These are phyloP conservation scores for Zoroaster sp. DNA, from an alignment of 53 echinoderm and acorn worm species.

Conservation along the genomic window DNA sequence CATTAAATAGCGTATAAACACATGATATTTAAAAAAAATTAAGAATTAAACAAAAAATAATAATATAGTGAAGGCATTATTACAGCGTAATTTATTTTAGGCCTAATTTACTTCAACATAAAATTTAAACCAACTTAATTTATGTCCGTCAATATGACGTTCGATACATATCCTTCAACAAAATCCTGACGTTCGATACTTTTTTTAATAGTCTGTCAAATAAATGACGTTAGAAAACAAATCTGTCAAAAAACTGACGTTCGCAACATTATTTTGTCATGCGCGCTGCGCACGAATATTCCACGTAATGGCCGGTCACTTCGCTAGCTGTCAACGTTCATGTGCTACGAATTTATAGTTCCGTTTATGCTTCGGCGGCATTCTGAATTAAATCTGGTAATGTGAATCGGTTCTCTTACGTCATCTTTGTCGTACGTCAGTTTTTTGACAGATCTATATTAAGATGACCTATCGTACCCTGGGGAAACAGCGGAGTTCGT, in stretches of 20 bases:
- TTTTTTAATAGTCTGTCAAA: not conserved
- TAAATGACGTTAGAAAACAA: not conserved
- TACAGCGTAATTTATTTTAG: not conserved
- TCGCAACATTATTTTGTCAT: not conserved
- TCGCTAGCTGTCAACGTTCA: not conserved
- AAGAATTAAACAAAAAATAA: not conserved
- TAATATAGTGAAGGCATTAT: not conserved
- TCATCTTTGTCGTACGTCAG: not conserved
- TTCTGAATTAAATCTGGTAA: not conserved
- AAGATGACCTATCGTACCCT: no score
- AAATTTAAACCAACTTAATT: no score
- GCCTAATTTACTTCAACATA: not conserved
- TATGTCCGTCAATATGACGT: not conserved
- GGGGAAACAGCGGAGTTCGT: no score
- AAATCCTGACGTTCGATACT: constrained; percentile 6
- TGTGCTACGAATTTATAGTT: no score
- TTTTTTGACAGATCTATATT: not conserved
- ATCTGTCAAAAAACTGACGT: not conserved
- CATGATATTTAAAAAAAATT: no score
- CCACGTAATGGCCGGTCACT: no score
- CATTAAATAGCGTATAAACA: no score
- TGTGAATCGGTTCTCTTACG: not conserved
- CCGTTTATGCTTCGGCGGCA: no score
- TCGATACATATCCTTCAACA: constrained; percentile 6
- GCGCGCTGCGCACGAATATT: not conserved